Percentiles rank a stretch among this genome's conserved stretches.
These are phyloP conservation scores for Asteroscopus sphinx DNA, from an alignment of 2,888 invertebrate genomes.

Conservation along the genomic window DNA sequence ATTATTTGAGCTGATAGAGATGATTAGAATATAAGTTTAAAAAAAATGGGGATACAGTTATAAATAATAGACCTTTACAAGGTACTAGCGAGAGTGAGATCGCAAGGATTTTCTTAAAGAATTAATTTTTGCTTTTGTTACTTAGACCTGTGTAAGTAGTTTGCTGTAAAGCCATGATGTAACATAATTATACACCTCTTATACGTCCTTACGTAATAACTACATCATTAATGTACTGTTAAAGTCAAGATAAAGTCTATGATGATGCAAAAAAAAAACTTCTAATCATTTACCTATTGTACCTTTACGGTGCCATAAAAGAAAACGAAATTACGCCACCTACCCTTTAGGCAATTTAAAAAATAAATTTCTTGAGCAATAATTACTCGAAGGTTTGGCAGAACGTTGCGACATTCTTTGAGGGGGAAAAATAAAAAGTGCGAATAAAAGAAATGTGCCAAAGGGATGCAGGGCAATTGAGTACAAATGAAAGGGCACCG, in stretches of 20 bases:
- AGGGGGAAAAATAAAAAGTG: constrained; percentile 77
- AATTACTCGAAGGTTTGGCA: constrained; percentile 72
- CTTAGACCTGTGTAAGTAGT: too few species aligned
- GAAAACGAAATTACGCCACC: constrained; percentile 47
- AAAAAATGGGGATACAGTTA: too few species aligned
- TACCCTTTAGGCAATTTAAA: constrained; percentile 59
- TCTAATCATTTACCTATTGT: constrained; percentile 17
- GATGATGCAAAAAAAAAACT: constrained; percentile 9
- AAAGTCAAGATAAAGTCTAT: constrained; percentile 15
- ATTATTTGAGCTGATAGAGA: too few species aligned
- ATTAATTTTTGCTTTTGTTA: too few species aligned
- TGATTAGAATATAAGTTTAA: too few species aligned
- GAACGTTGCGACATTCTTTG: constrained; percentile 71
- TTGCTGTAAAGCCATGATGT: not conserved
- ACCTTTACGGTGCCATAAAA: constrained; percentile 47
- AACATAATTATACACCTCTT: not conserved
- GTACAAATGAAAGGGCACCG: constrained; percentile 85
- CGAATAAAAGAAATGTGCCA: constrained; percentile 85
- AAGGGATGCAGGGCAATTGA: constrained; percentile 85
- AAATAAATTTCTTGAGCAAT: constrained; percentile 71
- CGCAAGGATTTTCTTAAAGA: too few species aligned
- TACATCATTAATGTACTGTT: not conserved
- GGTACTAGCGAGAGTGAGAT: too few species aligned
- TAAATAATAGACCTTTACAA: too few species aligned
- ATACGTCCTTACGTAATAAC: too few species aligned